Conservation (phyloP, 1,140 invertebrate species). For the Drosophila obscura region DNA sequence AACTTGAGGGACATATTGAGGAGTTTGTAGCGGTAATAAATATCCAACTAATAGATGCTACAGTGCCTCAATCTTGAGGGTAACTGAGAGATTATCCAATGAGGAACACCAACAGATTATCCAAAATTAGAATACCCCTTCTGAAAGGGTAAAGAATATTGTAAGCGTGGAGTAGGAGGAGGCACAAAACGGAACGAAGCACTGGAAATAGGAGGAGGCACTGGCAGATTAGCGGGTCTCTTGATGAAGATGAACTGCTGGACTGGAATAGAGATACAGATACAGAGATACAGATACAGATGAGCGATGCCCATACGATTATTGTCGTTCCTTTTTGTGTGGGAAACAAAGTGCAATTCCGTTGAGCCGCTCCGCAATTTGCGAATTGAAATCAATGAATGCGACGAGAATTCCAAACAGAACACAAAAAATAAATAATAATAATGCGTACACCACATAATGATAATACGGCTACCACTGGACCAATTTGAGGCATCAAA, state of each 20-base stretch:
- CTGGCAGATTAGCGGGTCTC: conserved; percentile 33
- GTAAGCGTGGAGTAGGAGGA: too few species aligned
- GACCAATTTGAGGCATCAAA: too few species aligned
- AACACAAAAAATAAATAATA: conserved; percentile 33
- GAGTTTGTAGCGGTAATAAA: too few species aligned
- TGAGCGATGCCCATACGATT: conserved; percentile 16
- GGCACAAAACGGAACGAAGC: too few species aligned
- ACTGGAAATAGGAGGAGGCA: conserved; percentile 15
- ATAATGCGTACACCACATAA: background rate
- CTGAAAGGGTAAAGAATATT: too few species aligned
- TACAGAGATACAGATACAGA: conserved; percentile 16
- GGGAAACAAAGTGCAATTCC: conserved; percentile 53
- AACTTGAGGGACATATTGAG: too few species aligned
- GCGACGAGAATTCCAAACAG: conserved; percentile 39
- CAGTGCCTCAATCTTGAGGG: too few species aligned
- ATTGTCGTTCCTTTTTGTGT: conserved; percentile 49
- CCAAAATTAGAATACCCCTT: too few species aligned
- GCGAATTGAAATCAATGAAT: conserved; percentile 78
- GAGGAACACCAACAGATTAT: too few species aligned
- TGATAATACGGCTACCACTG: conserved; percentile 3
- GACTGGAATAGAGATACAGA: conserved; percentile 10
- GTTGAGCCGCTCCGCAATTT: conserved; percentile 59
- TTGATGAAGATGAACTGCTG: conserved; percentile 53
- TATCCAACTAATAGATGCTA: too few species aligned
- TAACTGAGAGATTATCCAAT: too few species aligned